Evolutionary conservation across 2,797 vertebrate species (phyloP).

Genomic region (Myotis vivesi): DNA sequence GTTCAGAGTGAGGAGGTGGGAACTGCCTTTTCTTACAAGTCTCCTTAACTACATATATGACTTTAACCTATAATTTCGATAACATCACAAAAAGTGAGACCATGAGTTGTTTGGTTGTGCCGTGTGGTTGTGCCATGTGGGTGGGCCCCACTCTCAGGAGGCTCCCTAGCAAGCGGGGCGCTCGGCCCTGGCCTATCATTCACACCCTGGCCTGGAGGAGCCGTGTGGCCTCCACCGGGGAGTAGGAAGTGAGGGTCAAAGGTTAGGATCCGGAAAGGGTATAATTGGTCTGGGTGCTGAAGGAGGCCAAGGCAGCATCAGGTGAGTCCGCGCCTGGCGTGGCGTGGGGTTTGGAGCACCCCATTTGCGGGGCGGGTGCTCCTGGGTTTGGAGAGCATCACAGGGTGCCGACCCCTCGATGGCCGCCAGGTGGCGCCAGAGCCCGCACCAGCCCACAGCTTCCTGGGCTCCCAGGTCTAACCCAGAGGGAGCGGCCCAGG

Average conservation of each 20-base stretch:
- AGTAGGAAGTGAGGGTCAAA: background rate
- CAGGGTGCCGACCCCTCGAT: accelerated
- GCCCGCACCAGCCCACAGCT: background rate
- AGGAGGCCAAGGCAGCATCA: background rate
- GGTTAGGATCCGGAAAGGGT: background rate
- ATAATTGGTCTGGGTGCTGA: background rate
- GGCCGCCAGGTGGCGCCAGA: conserved; percentile 60
- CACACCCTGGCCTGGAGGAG: background rate
- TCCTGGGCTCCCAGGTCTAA: accelerated
- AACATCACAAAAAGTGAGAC: background rate
- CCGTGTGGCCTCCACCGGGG: background rate
- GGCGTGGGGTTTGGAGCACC: background rate
- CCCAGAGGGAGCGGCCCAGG: accelerated
- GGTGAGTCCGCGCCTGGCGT: background rate
- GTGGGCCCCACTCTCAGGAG: background rate
- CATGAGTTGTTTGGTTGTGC: background rate
- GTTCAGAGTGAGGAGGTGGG: too few species aligned
- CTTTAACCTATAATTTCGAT: background rate
- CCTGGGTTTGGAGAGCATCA: accelerated
- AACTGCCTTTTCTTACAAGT: too few species aligned
- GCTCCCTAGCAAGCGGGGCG: too few species aligned
- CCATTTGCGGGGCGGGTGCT: accelerated
- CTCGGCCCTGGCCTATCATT: background rate
- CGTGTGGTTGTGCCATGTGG: accelerated
- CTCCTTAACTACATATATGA: background rate